Percentiles rank a stretch among this genome's conserved stretches.
Conservation (phyloP, 2,113 vertebrate genomes). For the Xiphophorus maculatus region DNA sequence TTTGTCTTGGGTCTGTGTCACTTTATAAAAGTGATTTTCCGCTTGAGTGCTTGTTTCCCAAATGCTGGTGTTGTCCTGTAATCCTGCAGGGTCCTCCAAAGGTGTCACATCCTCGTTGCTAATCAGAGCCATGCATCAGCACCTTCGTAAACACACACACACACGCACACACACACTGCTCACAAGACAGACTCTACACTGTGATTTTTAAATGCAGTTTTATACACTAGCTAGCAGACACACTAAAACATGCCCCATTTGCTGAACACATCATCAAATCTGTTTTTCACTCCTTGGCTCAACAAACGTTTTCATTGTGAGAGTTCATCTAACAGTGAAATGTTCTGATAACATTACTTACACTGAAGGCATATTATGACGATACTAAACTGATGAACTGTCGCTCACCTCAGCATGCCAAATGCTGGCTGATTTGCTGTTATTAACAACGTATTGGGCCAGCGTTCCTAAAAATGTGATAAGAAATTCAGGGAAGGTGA, state of each 20-base stretch:
- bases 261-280: background rate
- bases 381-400: no score
- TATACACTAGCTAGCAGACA: background rate
- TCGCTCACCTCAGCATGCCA: background rate
- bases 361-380: no score
- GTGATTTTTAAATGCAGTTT: background rate
- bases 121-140: slow-evolving; percentile 57
- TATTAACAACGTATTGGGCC: no score
- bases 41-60: slow-evolving; percentile 34
- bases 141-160: background rate
- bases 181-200: background rate
- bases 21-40: slow-evolving; percentile 54
- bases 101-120: slow-evolving; percentile 28
- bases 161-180: background rate
- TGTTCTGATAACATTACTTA: no score
- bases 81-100: slow-evolving; percentile 44
- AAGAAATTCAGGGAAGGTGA: no score
- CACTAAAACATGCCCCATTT: background rate
- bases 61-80: slow-evolving; percentile 34
- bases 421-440: background rate
- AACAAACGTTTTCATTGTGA: no score
- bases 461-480: no score
- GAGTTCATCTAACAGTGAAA: no score
- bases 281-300: no score
- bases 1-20: slow-evolving; percentile 9